phyloP scores from a whole-genome alignment of 2,888 invertebrate species.

The Lithophane ornitopus region DNA sequence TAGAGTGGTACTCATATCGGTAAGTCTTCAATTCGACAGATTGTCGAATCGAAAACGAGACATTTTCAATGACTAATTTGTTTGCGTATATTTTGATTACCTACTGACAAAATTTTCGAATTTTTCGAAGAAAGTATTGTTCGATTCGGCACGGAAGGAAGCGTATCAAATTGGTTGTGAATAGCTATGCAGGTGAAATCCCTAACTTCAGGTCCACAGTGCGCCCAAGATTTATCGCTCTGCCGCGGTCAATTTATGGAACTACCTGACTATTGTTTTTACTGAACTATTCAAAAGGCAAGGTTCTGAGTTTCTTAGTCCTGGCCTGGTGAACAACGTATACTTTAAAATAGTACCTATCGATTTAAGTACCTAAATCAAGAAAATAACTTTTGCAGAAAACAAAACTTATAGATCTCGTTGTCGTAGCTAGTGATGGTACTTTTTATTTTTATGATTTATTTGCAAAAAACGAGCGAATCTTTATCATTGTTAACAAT shows the following conservation, averaged over 20 bases:
- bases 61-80: neutral
- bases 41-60: neutral
- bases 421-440: conserved; percentile 10
- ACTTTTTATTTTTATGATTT: neutral
- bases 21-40: neutral
- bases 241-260: conserved; percentile 1
- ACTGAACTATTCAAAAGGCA: neutral
- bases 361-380: neutral
- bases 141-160: too few species aligned
- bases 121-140: neutral
- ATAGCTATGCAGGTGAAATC: neutral
- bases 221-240: neutral
- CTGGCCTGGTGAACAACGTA: neutral
- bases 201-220: neutral
- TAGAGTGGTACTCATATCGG: neutral
- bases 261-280: neutral
- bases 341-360: neutral
- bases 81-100: too few species aligned
- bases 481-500: neutral
- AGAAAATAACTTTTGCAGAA: neutral
- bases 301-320: neutral
- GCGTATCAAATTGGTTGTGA: too few species aligned
- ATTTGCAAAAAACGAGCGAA: rapidly evolving
- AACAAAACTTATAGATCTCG: conserved; percentile 17
- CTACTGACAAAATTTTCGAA: neutral